phyloP scores from a whole-genome alignment of 2,113 vertebrate species.

The Mustela nigripes region DNA sequence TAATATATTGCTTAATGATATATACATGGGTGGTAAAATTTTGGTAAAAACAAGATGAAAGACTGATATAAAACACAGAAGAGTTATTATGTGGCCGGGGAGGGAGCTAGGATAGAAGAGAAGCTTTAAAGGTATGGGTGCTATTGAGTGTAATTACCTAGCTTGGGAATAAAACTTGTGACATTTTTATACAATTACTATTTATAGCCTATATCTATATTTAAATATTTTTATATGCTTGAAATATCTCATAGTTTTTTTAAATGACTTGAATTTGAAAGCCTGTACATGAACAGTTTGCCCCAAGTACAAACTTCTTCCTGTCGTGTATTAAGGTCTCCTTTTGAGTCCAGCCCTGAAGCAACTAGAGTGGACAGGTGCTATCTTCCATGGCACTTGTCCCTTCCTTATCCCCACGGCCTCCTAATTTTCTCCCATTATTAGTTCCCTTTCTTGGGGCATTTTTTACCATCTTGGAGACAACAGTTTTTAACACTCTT shows the following conservation, averaged over 20 bases:
- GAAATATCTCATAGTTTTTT: conserved; percentile 1
- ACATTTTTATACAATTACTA: conserved; percentile 24
- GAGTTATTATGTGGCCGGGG: not conserved
- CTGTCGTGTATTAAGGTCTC: not conserved
- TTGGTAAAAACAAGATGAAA: not conserved
- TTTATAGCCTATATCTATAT: not conserved
- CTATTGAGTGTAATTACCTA: not conserved
- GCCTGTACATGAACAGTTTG: not conserved
- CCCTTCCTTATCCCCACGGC: not conserved
- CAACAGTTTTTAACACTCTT: not conserved
- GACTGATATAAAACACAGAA: not conserved
- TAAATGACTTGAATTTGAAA: conserved; percentile 49
- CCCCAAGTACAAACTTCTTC: not conserved
- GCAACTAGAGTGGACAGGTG: not conserved
- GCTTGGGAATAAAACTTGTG: not conserved
- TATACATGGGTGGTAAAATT: conserved; percentile 24
- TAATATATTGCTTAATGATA: not conserved
- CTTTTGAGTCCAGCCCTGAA: not conserved
- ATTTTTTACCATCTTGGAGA: not conserved
- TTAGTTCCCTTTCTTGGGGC: not conserved
- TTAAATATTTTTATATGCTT: conserved; percentile 2
- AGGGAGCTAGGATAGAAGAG: not conserved
- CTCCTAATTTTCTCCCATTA: not conserved
- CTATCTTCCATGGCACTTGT: not conserved
- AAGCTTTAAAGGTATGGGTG: not conserved